Base-by-base conservation (phyloP, 2,888 invertebrate genomes). In the Drosophila pegasa region DNA sequence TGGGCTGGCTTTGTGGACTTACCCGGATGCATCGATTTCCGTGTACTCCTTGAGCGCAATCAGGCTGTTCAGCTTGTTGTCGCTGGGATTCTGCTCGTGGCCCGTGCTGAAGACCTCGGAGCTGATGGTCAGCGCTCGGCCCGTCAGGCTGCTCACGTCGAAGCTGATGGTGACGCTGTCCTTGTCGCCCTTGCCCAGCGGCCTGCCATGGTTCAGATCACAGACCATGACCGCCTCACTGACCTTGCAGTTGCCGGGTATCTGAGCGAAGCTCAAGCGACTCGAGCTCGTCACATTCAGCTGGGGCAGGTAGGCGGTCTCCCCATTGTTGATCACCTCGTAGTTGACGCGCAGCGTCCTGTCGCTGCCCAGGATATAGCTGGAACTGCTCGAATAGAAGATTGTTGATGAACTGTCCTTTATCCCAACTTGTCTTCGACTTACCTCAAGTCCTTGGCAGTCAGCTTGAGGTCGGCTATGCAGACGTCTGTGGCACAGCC, bases 281-380 rank as follows among this genome's bases (percentile, higher is more conserved):
- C 91, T 90, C 2, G 93, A 93, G 33, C 93, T 91, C 12, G 91
- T 91, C 2, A 94, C 89, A 56, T 91, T 90, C 25, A 94, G 77
- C 78, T 93, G 92, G 0, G 93, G 92, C 45, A 92, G 85, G 75
- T 93, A 93, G 4, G 94, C 93, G 1, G 93, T 92, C 79, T 94
- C 94, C 1, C 93, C 93, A 0, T 68, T 71, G 73, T 93, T 94
- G 4, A 74, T 82, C 2, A 94, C 83, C 9, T 90, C 89, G 61
- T 92, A 92, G 7, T 88, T 87, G 6, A 92, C 63, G 0, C 86
- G 82, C 0, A 92, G 75, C 0, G 89, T 90, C 40, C 84, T 88
- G 57, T 86, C 87, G 50, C 92, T 92, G 20, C 92, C 92, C 64
- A 92, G 61, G 2, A 90, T 87, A 48, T 89, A 92, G 2, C 88